Conservation (phyloP, 2,888 invertebrate genomes). For the Tipula unca region DNA sequence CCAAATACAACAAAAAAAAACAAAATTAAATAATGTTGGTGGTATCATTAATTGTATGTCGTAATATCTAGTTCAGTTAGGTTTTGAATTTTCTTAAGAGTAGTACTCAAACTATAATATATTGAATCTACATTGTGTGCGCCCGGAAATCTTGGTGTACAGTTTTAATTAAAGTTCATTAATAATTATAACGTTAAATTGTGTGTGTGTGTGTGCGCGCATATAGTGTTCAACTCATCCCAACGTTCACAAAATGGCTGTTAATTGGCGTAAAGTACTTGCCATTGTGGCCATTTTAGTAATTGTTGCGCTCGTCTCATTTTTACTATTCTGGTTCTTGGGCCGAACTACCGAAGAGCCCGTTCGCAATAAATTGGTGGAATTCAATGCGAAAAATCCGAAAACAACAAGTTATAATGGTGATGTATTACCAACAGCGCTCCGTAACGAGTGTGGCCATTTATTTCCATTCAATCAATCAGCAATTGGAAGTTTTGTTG, state of each 20-base stretch:
- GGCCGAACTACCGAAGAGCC: too few species aligned
- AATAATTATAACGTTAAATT: too few species aligned
- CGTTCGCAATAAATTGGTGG: background rate
- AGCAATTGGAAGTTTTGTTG: too few species aligned
- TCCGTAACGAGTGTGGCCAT: background rate
- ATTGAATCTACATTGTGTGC: background rate
- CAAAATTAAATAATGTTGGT: too few species aligned
- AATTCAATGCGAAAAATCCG: background rate
- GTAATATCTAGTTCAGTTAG: background rate
- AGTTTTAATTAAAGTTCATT: background rate
- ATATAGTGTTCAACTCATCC: background rate
- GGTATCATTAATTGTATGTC: too few species aligned
- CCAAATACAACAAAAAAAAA: too few species aligned
- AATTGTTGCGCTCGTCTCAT: background rate
- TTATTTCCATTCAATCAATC: too few species aligned
- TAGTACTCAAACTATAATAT: background rate
- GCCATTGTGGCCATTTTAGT: background rate
- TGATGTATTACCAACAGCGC: too few species aligned
- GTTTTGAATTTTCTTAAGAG: background rate
- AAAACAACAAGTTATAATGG: background rate
- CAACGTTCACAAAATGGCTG: background rate
- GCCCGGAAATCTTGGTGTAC: background rate
- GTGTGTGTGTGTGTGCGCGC: background rate
- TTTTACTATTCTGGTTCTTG: background rate
- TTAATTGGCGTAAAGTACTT: background rate